Conservation (phyloP, 2,113 vertebrate species). For the Oreochromis tanganicae region DNA sequence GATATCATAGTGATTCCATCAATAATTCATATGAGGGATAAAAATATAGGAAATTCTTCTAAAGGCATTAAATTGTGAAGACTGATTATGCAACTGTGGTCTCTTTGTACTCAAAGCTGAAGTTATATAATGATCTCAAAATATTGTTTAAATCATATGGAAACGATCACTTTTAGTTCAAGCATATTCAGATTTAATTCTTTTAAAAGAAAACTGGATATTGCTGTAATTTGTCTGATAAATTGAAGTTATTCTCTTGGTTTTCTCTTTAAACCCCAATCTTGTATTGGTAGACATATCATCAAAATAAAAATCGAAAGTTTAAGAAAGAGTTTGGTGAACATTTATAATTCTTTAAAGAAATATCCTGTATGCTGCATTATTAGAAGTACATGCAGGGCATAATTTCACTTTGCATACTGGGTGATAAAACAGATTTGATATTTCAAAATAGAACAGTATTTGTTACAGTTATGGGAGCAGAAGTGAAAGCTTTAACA, state of each 20-base stretch:
- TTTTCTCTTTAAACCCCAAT: neutral
- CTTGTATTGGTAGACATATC: neutral
- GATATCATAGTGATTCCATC: conserved; percentile 42
- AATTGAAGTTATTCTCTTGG: neutral
- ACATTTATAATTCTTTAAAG: neutral
- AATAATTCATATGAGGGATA: conserved; percentile 42
- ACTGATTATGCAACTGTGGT: conserved; percentile 48
- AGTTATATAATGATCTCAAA: conserved; percentile 49
- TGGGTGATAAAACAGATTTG: neutral
- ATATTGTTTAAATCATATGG: conserved; percentile 30
- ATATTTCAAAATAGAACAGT: neutral
- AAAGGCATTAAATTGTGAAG: conserved; percentile 41
- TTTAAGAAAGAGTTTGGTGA: neutral
- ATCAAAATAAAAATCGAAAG: neutral
- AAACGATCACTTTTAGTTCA: conserved; percentile 7
- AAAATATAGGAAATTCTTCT: conserved; percentile 48
- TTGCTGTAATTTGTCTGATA: neutral
- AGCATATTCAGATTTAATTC: neutral
- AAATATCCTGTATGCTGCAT: neutral
- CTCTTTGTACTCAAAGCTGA: conserved; percentile 32
- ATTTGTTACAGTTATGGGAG: neutral
- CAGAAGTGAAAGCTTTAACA: neutral
- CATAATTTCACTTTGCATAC: neutral
- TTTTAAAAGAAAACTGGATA: neutral
- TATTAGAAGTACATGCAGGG: neutral